phyloP scores from a whole-genome alignment of 2,888 invertebrate genomes.

The Blastobasis lacticolella region DNA sequence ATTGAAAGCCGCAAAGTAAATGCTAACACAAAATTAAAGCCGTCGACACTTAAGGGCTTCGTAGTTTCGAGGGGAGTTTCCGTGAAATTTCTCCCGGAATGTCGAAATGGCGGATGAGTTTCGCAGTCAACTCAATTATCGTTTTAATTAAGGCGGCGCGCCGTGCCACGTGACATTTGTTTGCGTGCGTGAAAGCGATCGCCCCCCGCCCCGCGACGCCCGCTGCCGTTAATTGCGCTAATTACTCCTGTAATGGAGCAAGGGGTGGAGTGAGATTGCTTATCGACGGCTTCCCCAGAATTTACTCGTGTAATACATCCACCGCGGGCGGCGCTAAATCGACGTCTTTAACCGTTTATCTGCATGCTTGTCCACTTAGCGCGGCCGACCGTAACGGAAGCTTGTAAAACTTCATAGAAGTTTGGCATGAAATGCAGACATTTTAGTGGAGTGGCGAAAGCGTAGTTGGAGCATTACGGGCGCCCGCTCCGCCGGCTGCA shows the following conservation, averaged over 20 bases:
- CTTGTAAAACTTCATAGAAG: background rate
- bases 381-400: background rate
- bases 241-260: conserved; percentile 74
- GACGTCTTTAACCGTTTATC: conserved; percentile 32
- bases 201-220: conserved; percentile 23
- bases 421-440: conserved; percentile 7
- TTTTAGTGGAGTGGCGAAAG: conserved; percentile 3
- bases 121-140: conserved; percentile 75
- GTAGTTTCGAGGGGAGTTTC: conserved; percentile 66
- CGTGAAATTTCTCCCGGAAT: conserved; percentile 68
- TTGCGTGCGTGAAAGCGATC: conserved; percentile 73
- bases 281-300: conserved; percentile 63
- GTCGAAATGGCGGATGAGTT: conserved; percentile 73
- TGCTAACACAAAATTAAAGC: conserved; percentile 73
- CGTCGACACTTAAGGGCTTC: conserved; percentile 70
- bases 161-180: conserved; percentile 72
- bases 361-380: conserved; percentile 6
- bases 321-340: conserved; percentile 38
- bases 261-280: conserved; percentile 67
- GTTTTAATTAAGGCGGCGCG: conserved; percentile 73
- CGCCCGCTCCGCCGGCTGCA: conserved; percentile 21
- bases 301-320: conserved; percentile 56
- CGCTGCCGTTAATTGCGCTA: conserved; percentile 72
- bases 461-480: conserved; percentile 7
- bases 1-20: conserved; percentile 62